A percentile compares a stretch with the other conserved stretches of the same genome.
Conservation (phyloP, 2,113 vertebrate genomes). For the Dryoscopus gambensis region DNA sequence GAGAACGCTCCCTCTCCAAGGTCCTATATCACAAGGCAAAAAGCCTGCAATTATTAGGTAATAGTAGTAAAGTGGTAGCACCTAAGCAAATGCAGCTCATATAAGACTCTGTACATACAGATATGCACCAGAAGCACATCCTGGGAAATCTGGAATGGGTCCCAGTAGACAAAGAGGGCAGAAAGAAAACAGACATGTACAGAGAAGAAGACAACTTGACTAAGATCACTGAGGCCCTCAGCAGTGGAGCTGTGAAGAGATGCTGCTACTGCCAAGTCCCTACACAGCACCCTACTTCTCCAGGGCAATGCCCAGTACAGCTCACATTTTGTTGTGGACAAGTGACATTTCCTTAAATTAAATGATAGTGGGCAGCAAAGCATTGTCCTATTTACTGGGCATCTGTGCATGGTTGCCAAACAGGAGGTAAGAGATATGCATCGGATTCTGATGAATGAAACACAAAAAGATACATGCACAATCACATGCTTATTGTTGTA, state of each 20-base stretch:
- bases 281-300: not conserved
- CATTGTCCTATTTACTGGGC: not conserved
- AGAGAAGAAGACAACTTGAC: not conserved
- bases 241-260: not conserved
- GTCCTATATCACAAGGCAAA: not conserved
- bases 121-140: not conserved
- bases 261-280: not conserved
- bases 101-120: not conserved
- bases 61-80: not conserved
- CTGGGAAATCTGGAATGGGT: not conserved
- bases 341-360: not conserved
- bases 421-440: not conserved
- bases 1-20: conserved; percentile 17
- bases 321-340: not conserved
- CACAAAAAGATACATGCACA: conserved; percentile 42
- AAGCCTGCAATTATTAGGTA: not conserved
- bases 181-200: not conserved
- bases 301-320: not conserved
- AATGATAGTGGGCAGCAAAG: not conserved
- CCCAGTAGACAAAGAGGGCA: not conserved
- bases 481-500: conserved; percentile 1
- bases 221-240: not conserved
- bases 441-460: not conserved
- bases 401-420: not conserved
- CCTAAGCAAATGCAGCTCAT: not conserved